These are phyloP conservation scores for Butastur rufipennis DNA, from an alignment of 2,113 vertebrate genomes.

Conservation along the genomic window DNA sequence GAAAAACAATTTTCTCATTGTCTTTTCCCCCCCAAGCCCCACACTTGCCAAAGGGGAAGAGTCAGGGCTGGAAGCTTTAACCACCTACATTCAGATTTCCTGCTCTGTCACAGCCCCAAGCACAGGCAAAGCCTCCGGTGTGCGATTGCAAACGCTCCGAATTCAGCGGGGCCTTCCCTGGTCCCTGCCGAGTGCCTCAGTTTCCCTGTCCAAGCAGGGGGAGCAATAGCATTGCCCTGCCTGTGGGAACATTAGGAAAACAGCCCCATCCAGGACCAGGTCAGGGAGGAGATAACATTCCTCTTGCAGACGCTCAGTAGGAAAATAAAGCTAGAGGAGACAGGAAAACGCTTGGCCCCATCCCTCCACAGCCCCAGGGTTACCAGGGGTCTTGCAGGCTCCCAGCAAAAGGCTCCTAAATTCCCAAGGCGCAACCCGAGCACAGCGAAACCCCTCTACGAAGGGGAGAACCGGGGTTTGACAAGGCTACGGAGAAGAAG, in stretches of 20 bases:
- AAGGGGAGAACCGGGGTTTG: background rate
- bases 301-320: background rate
- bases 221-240: background rate
- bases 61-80: background rate
- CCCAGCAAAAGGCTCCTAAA: background rate
- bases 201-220: background rate
- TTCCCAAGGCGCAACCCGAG: background rate
- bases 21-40: background rate
- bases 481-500: background rate
- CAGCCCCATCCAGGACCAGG: accelerated
- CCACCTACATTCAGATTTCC: background rate
- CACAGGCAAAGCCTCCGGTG: background rate
- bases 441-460: background rate
- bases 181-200: background rate
- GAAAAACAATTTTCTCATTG: background rate
- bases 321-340: background rate
- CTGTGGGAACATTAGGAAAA: background rate
- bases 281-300: background rate
- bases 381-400: background rate
- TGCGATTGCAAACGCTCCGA: accelerated
- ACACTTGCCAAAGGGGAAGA: background rate
- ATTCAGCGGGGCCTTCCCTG: background rate
- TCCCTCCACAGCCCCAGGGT: accelerated
- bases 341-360: accelerated
- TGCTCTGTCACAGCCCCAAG: background rate